Conservation (phyloP, 2,888 invertebrate species). For the Nineta flava region DNA sequence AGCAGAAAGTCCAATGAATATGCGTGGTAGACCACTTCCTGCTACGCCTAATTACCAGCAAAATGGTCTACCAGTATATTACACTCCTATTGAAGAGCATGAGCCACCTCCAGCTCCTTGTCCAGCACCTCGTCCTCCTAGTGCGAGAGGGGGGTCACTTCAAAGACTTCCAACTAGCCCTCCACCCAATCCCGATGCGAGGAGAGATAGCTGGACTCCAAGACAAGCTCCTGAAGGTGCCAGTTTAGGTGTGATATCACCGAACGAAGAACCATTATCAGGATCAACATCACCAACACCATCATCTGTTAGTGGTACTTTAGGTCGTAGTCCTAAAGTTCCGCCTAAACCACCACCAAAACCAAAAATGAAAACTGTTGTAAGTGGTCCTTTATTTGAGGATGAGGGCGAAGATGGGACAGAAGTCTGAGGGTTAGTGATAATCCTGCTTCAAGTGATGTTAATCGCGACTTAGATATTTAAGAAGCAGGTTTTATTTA, state of each 20-base stretch:
- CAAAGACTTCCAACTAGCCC: constrained; percentile 12
- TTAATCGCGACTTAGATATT: constrained; percentile 14
- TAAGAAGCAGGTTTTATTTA: constrained; percentile 6
- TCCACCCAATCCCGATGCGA: constrained; percentile 23
- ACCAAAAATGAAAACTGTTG: constrained; percentile 58
- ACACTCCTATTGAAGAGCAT: constrained; percentile 37
- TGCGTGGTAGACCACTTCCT: constrained; percentile 47
- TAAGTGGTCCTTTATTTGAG: constrained; percentile 64
- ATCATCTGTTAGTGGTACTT: constrained; percentile 30
- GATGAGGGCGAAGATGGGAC: constrained; percentile 82
- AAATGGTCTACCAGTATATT: constrained; percentile 28
- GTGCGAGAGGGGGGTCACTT: neutral
- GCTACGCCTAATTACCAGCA: constrained; percentile 30
- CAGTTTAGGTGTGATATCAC: neutral
- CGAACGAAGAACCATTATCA: constrained; percentile 4
- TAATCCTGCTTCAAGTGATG: constrained; percentile 24
- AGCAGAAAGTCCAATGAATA: constrained; percentile 33
- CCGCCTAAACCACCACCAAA: constrained; percentile 74
- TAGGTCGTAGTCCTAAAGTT: constrained; percentile 43
- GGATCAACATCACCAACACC: constrained; percentile 12
- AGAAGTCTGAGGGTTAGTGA: constrained; percentile 53
- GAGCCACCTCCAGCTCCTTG: constrained; percentile 35
- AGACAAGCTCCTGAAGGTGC: constrained; percentile 4
- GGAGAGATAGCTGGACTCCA: constrained; percentile 15
- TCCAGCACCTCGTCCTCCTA: constrained; percentile 27